Evolutionary conservation across 1,140 invertebrate genomes (phyloP), one percentile per base, ranked within the genome.

Genomic region (Andricus grossulariae): DNA sequence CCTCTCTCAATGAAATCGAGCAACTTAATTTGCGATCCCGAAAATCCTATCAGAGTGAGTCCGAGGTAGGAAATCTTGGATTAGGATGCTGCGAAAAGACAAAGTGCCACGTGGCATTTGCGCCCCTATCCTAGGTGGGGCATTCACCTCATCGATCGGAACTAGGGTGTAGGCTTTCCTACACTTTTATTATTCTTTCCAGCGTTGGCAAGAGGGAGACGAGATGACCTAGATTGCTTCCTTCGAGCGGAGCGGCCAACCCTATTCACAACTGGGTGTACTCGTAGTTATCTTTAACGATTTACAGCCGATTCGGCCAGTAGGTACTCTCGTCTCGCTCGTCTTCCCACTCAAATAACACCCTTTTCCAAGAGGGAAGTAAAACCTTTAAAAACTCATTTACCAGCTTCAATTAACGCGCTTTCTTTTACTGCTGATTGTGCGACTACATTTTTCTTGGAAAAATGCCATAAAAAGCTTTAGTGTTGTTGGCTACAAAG

Each of bases 141-240:
- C 81, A 78, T 83, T 83, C 82, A 81, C 83, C 80, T 79, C 79
- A 85, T 85, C 81, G 84, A 84, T 85, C 81, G 71, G 19, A 66
- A 2, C 71, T 77, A 66, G 60, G 60, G 60, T 11, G 39, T 55
- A 50, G 45, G 50, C 19, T 60, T 66, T 66, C 50, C 74, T 71
- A 55, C 71, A 52, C 21, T 54, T 66, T 75, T 74, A 81, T 80
- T 82, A 82, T 79, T 80, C 77, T 80, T 79, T 82, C 74, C 77
- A 73, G 51, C 73, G 73, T 80, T 78, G 77, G 71, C 76, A 76
- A 77, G 73, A 82, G 78, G 45, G 78, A 80, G 79, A 51, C 66
- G 71, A 70, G 72, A 83, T 79, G 82, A 76, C 78, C 79, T 79
- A 82, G 80, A 82, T 84, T 80, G 79, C 77, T 78, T 80, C 25